phyloP scores from a whole-genome alignment of 2,888 invertebrate genomes.

The Athrips mouffetella region DNA sequence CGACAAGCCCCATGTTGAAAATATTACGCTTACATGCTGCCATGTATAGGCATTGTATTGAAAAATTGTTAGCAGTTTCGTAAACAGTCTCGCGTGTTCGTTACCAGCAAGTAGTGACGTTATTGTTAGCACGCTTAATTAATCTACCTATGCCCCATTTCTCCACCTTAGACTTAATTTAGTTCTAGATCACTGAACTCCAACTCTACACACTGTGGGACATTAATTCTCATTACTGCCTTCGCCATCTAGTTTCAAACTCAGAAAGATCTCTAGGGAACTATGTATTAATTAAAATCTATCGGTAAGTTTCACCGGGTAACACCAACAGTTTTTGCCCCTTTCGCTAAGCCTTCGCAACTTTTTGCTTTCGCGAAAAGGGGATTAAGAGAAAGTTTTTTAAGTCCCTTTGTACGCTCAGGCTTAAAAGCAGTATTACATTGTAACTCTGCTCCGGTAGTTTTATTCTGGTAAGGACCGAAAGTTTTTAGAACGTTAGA shows the following conservation, averaged over 20 bases:
- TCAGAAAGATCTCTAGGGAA: constrained; percentile 45
- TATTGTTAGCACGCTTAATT: too few species aligned
- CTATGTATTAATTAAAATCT: constrained; percentile 55
- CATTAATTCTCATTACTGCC: too few species aligned
- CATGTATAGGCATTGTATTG: too few species aligned
- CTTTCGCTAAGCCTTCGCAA: constrained; percentile 14
- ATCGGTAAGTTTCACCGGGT: constrained; percentile 30
- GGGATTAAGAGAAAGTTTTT: constrained; percentile 31
- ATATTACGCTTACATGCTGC: too few species aligned
- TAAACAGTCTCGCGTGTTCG: too few species aligned
- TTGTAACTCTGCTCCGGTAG: background rate
- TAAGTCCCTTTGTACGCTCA: constrained; percentile 25
- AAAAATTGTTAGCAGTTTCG: too few species aligned
- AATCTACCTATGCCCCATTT: background rate
- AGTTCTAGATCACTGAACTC: too few species aligned
- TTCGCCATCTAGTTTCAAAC: too few species aligned
- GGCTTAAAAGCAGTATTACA: background rate
- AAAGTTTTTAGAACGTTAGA: background rate
- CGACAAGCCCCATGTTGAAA: too few species aligned
- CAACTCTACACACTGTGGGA: too few species aligned
- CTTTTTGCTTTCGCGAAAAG: constrained; percentile 19
- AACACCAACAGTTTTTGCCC: constrained; percentile 19
- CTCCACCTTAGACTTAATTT: background rate
- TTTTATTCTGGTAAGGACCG: constrained; percentile 5
- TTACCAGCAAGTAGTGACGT: too few species aligned